phyloP scores from a whole-genome alignment of 2,113 vertebrate species.

The Hippocampus abdominalis region DNA sequence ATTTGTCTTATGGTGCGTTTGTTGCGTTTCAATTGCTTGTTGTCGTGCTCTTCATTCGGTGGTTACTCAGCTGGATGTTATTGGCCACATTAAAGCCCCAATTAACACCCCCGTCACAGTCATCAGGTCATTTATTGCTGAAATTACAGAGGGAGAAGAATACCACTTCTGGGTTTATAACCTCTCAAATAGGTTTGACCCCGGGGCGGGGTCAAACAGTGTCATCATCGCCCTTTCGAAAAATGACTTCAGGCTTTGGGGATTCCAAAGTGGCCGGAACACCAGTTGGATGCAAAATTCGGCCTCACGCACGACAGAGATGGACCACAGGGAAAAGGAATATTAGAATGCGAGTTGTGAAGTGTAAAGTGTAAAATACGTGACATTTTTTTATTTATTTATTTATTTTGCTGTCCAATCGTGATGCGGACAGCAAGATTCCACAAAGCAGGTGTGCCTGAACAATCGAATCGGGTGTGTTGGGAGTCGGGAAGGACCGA shows the following conservation, averaged over 20 bases:
- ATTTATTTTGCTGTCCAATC: no score
- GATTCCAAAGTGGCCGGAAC: conserved; percentile 23
- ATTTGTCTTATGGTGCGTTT: neutral
- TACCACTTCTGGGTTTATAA: conserved; percentile 51
- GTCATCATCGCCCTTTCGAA: conserved; percentile 52
- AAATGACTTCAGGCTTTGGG: conserved; percentile 35
- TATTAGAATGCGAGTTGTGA: no score
- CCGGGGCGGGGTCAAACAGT: conserved; percentile 46
- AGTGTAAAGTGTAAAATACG: no score
- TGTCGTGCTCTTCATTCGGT: neutral
- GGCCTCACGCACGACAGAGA: no score
- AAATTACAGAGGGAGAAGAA: conserved; percentile 65
- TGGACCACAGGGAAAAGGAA: no score
- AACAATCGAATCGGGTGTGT: no score
- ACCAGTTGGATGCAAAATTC: neutral
- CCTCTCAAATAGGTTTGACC: conserved; percentile 49
- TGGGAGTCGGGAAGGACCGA: no score
- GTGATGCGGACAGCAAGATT: no score
- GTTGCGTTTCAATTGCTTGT: neutral
- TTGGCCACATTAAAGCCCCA: conserved; percentile 44
- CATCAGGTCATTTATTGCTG: conserved; percentile 64
- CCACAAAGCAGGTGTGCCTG: no score
- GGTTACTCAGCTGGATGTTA: conserved; percentile 37
- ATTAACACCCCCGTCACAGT: conserved; percentile 60
- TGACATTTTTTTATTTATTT: no score